Conservation (phyloP, 2,888 invertebrate genomes). For the Vesta saturnalis region DNA sequence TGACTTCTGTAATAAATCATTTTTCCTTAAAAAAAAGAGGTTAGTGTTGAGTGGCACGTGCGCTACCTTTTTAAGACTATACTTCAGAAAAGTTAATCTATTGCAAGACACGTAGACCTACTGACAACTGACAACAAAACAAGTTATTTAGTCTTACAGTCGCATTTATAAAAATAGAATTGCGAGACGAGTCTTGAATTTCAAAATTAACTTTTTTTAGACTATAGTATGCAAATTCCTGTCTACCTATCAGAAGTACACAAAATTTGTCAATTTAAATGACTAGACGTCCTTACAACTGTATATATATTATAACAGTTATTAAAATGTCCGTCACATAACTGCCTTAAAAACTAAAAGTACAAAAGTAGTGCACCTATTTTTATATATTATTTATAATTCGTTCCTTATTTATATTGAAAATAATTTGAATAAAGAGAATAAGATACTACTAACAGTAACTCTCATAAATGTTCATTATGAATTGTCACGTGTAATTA, state of each 20-base stretch:
- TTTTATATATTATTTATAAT: too few relatives aligned
- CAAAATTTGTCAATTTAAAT: not conserved
- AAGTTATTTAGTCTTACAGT: constrained; percentile 4
- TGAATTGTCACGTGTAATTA: too few relatives aligned
- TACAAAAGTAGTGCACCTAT: too few relatives aligned
- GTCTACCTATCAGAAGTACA: constrained; percentile 3
- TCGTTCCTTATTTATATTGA: too few relatives aligned
- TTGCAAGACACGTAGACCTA: not conserved
- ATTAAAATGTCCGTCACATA: too few relatives aligned
- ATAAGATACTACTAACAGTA: too few relatives aligned
- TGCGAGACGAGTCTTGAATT: not conserved
- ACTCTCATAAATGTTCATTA: too few relatives aligned
- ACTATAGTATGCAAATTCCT: constrained; percentile 7
- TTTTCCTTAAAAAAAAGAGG: too few relatives aligned
- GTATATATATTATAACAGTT: too few relatives aligned
- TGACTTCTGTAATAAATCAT: not conserved
- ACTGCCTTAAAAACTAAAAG: too few relatives aligned
- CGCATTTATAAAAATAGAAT: constrained; percentile 8
- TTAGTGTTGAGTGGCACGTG: not conserved
- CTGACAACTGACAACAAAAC: constrained; percentile 8
- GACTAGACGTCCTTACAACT: not conserved
- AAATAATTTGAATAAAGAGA: too few relatives aligned
- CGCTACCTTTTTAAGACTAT: not conserved
- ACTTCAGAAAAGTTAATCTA: constrained; percentile 1
- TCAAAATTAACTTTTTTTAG: constrained; percentile 6